These are phyloP conservation scores for Aurelia sp. DNA, from an alignment of 30 jellyfish, hydroid and myxozoan species.

Conservation along the genomic window DNA sequence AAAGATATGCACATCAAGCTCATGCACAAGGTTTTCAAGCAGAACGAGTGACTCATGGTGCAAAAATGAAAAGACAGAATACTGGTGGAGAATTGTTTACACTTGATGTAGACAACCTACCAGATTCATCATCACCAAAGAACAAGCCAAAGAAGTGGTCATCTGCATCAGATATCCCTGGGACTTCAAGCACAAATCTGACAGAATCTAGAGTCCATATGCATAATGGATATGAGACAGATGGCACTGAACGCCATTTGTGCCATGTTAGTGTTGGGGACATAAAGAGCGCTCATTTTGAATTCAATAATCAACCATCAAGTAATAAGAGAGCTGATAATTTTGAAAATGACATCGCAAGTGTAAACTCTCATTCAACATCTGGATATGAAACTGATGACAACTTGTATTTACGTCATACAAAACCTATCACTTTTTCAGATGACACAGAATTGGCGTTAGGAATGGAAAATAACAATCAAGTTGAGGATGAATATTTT, in stretches of 20 bases:
- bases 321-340: background rate
- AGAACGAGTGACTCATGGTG: background rate
- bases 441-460: background rate
- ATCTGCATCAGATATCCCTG: constrained; percentile 39
- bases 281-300: too few relatives aligned
- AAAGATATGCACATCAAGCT: background rate
- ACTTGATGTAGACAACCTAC: constrained; percentile 56
- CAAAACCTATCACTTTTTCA: background rate
- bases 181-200: background rate
- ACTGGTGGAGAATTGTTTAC: constrained; percentile 22
- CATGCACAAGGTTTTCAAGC: too few relatives aligned
- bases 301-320: background rate
- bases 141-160: constrained; percentile 34
- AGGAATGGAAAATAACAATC: constrained; percentile 27
- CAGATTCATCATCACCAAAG: constrained; percentile 33
- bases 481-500: constrained; percentile 4
- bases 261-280: too few relatives aligned
- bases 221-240: constrained; percentile 74
- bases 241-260: constrained; percentile 31
- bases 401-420: background rate
- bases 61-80: constrained; percentile 13
- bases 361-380: constrained; percentile 67
- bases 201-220: constrained; percentile 42
- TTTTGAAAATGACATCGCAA: constrained; percentile 51
- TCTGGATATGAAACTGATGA: constrained; percentile 76